Evolutionary conservation across 2,888 invertebrate genomes (phyloP), one percentile per base, ranked within the genome.

Genomic region (Drosophila vallismaia): DNA sequence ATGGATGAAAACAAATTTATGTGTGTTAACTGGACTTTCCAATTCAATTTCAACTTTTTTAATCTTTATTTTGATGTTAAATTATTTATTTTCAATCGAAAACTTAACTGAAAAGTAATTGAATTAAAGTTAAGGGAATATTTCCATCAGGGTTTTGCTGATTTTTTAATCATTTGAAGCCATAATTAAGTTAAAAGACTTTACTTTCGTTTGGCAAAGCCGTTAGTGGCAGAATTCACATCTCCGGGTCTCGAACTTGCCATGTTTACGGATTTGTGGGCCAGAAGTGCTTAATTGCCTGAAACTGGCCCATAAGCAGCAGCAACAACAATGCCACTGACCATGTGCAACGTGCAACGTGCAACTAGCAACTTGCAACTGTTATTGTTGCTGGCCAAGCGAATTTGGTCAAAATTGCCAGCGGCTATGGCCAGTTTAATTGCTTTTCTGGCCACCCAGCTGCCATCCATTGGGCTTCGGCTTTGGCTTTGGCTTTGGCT

Each of bases 401-500:
- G 44, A 74, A 71, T 81, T 75, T 84, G 79, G 79, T 53, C 75
- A 81, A 79, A 82, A 75, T 51, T 71, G 74, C 66, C 63, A 64
- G 55, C 52, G 72, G 57, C 50, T 58, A 19, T 44, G 14, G 44
- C 24, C 9, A 71, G 72, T 71, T 81, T 73, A 84, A 84, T 76
- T 81, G 77, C 70, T 62, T 73, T 84, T 76, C 44, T 19, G 44
- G 24, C 24, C 50, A 64, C 53, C 24, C 33, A 33, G 6, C 36
- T 3, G 10, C 19, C 38, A 19, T 42, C 48, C n/a, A n/a, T 6
- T 19, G 19, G 19, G 14, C 1, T 14, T 14, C 14, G 14, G 19
- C 28, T 5, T 28, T 5, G 5, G 6, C 29, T 50, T 28, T 10
- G n/a, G n/a, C 40, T 46, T 24, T 19, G 19, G 42, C 52, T 77